Percentiles rank a stretch among this genome's conserved stretches.
Evolutionary conservation across 2,113 vertebrate genomes (phyloP).

Genomic region (Perccottus glenii): DNA sequence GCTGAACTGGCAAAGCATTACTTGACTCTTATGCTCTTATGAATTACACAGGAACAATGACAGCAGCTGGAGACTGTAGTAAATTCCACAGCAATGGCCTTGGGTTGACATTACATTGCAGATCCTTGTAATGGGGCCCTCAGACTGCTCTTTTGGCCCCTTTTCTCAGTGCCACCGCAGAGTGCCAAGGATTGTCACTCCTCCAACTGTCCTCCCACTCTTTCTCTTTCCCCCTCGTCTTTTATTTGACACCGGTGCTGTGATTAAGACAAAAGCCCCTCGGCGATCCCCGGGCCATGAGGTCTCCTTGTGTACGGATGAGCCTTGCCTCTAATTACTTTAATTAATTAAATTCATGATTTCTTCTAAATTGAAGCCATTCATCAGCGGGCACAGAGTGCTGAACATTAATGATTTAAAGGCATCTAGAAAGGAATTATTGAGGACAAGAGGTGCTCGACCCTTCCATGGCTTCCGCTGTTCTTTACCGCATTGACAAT

Average conservation of each 20-base stretch:
- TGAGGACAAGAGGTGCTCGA: conserved; percentile 62
- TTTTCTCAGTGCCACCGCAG: conserved; percentile 13
- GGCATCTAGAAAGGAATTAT: conserved; percentile 76
- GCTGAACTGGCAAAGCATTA: conserved; percentile 20
- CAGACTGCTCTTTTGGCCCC: conserved; percentile 54
- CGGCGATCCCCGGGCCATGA: conserved; percentile 57
- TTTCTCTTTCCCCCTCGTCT: conserved; percentile 29
- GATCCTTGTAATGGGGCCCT: conserved; percentile 70
- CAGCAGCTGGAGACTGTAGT: conserved; percentile 55
- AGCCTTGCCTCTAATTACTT: conserved; percentile 74
- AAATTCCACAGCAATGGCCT: conserved; percentile 67
- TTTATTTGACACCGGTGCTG: conserved; percentile 63
- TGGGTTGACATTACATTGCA: conserved; percentile 72
- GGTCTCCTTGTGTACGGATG: conserved; percentile 58
- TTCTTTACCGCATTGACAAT: conserved; percentile 63
- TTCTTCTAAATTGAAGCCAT: conserved; percentile 79
- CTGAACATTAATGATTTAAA: conserved; percentile 79
- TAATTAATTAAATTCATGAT: conserved; percentile 81
- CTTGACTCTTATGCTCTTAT: conserved; percentile 41
- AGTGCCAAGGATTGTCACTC: conserved; percentile 53
- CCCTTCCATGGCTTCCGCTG: conserved; percentile 20
- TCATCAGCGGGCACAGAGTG: conserved; percentile 67
- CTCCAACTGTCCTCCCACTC: conserved; percentile 64
- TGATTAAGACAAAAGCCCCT: conserved; percentile 78
- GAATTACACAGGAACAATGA: conserved; percentile 66